phyloP scores from a whole-genome alignment of 2,888 invertebrate species.

The Lasiommata megera region DNA sequence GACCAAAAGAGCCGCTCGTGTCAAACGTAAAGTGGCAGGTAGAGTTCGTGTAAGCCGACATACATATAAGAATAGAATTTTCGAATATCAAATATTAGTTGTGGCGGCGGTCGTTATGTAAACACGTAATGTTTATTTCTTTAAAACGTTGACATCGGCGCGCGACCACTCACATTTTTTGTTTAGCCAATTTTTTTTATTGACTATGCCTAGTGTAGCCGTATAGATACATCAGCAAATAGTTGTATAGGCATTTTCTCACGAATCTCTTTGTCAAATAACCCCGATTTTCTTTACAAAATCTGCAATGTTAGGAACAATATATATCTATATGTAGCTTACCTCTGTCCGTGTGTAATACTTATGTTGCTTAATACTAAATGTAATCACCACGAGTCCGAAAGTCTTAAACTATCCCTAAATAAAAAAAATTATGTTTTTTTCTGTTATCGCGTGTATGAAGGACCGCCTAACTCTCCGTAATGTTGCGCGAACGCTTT shows the following conservation, averaged over 20 bases:
- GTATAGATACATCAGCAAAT: slow-evolving; percentile 60
- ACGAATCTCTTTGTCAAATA: slow-evolving; percentile 7
- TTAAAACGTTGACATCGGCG: slow-evolving; percentile 72
- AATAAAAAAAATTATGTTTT: no score
- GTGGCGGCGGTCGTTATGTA: slow-evolving; percentile 75
- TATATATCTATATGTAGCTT: no score
- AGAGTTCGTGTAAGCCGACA: slow-evolving; percentile 63
- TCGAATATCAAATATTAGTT: slow-evolving; percentile 79
- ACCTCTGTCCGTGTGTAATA: no score
- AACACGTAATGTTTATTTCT: slow-evolving; percentile 79
- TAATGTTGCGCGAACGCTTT: no score
- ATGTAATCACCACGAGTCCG: no score
- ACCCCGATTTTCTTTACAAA: background rate
- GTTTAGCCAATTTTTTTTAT: slow-evolving; percentile 77
- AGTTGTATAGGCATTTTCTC: slow-evolving; percentile 51
- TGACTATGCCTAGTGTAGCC: slow-evolving; percentile 64
- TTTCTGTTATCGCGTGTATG: no score
- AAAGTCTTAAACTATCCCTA: no score
- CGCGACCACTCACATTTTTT: slow-evolving; percentile 71
- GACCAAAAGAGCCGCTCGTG: slow-evolving; percentile 74
- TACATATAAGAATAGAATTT: slow-evolving; percentile 80
- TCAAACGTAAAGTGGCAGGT: slow-evolving; percentile 53
- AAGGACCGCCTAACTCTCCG: no score
- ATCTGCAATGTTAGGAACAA: background rate
- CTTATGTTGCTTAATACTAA: no score